phyloP scores from a whole-genome alignment of 2,797 vertebrate genomes.

The Coranthus polyacanthus region DNA sequence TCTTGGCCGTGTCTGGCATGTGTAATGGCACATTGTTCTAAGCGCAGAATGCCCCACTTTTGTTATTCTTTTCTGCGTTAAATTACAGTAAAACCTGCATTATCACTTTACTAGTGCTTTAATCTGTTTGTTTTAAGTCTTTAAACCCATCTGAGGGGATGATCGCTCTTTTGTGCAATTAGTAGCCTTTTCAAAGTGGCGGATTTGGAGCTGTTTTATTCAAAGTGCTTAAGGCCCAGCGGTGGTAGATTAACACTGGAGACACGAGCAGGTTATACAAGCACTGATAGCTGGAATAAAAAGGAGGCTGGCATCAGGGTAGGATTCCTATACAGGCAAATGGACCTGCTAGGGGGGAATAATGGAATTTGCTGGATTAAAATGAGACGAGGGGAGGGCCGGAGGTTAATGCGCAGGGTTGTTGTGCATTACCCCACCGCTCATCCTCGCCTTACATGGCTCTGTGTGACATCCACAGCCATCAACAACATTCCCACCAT shows the following conservation, averaged over 20 bases:
- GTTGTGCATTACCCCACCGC: constrained; percentile 80
- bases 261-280: constrained; percentile 62
- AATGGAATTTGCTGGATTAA: constrained; percentile 86
- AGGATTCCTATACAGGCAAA: constrained; percentile 71
- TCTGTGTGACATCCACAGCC: constrained; percentile 71
- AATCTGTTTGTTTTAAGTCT: constrained; percentile 84
- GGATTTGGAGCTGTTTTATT: constrained; percentile 82
- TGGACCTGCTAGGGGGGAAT: constrained; percentile 70
- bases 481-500: constrained; percentile 76
- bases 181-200: constrained; percentile 82
- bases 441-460: constrained; percentile 80
- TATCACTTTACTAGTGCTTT: constrained; percentile 83
- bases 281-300: constrained; percentile 60
- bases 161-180: constrained; percentile 86
- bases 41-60: constrained; percentile 79
- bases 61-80: constrained; percentile 73
- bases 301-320: constrained; percentile 53
- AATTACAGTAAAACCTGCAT: constrained; percentile 83
- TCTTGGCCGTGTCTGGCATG: constrained; percentile 50
- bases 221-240: constrained; percentile 75
- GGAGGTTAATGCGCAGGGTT: constrained; percentile 82
- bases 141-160: constrained; percentile 84
- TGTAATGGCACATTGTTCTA: constrained; percentile 75
- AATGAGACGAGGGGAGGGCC: constrained; percentile 52
- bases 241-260: constrained; percentile 77